Base-by-base conservation (phyloP, 2,888 invertebrate genomes). In the Ptychoptera albimana region DNA sequence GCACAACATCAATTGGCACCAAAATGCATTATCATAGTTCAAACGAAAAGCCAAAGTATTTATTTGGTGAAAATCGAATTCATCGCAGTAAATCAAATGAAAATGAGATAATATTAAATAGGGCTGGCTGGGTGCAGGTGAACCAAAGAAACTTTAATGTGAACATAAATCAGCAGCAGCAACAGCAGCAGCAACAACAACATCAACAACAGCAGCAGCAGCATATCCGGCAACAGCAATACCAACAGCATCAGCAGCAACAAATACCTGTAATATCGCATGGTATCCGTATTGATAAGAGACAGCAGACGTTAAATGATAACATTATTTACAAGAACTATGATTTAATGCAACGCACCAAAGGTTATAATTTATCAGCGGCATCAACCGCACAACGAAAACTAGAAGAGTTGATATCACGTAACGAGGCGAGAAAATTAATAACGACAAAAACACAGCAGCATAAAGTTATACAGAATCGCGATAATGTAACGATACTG, bases 121-220 rank as follows among this genome's bases (percentile, higher is more conserved):
- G 65, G 45, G 67, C 68, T 30, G 68, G 68, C 15, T 69, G 68
- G 68, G 67, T 68, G n/a, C 67, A 69, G 51, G 69, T 69, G 2
- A 66, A 64, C 50, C 35, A 42, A 13, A 15, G 42, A n/a, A 23
- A 34, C 34, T 23, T 23, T 35, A 16, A 15, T 15, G n/a, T 23
- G 64, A 66, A 45, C 61, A 46, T 55, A 51, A 2, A 46, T 52
- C 15, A 48, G 31, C 34, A 37, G 29, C 2, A 36, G 15, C 15
- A 13, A 30, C 10, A 29, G 4, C 30, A 39, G 11, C 11, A 39
- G n/a, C 30, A 39, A 2, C 39, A 30, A 29, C 29, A 30, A 12
- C 14, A 36, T 2, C 14, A 36, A 8, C 32, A 13, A 13, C 36
- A 36, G 8, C 34, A 34, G 34, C 34, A 34, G 9, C 34, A 34